Base-by-base conservation (phyloP, 1,140 invertebrate genomes). In the Pseudoatta argentina region DNA sequence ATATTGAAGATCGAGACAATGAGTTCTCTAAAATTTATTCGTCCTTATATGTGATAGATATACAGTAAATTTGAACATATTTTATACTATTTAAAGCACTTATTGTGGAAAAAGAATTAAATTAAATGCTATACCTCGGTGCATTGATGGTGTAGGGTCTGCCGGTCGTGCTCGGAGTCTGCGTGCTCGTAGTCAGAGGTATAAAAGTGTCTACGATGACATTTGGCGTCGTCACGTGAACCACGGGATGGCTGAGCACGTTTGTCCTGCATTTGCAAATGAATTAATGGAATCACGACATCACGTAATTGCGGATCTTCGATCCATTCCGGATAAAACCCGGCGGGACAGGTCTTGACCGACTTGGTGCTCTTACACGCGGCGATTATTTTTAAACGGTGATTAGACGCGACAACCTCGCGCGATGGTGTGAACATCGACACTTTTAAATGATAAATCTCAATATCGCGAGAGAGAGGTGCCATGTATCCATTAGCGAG, bases 141-240 rank as follows among this genome's bases (percentile, higher is more conserved):
- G 93, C 93, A 24, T 94, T 94, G 39, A 93, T 85, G 16, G 93
- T 92, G 86, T 92, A 92, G 63, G 94, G 91, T 34, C 94, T 91
- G 90, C 90, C 92, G 30, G 93, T 95, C 53, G 94, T 95, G 18
- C 91, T 91, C 81, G 93, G 92, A 39, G 91, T 77, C 64, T 93
- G 91, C 16, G 94, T 94, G 14, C 93, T 94, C 27, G 93, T 94
- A 8, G 94, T 94, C 81, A 94, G 51, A 18, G 94, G 94, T 53
- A 94, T 91, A 57, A 93, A 94, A 30, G 93, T 93, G 82, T 94
- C 93, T 30, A 94, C 91, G 86, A 94, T 93, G 66, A 92, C 93
- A 75, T 95, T 95, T n/a, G 94, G 94, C 10, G 94, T 95, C 44
- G 94, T 94, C 76, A 94, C 93, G 78, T 94, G 94, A 39, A 94